These are phyloP conservation scores for Cecropterus lyciades DNA, from an alignment of 1,140 invertebrate species.

Conservation along the genomic window DNA sequence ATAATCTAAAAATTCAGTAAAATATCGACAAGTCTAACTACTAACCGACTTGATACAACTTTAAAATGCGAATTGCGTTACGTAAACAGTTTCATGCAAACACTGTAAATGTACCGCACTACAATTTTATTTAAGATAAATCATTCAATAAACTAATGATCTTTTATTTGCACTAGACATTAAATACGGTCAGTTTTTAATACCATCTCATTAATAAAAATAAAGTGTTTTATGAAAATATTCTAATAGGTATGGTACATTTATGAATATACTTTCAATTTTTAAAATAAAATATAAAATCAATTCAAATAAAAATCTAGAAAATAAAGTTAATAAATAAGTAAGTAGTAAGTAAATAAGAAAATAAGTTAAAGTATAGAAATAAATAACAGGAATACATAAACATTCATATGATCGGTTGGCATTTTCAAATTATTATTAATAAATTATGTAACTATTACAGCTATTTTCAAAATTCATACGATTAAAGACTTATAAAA, in stretches of 20 bases:
- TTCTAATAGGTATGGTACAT: not conserved
- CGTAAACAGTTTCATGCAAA: not conserved
- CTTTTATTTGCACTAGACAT: not conserved
- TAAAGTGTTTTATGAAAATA: not conserved
- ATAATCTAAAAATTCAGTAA: slow-evolving; percentile 66
- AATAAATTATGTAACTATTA: not conserved
- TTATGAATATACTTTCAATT: not conserved
- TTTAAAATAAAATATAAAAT: no score
- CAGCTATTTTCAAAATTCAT: not conserved
- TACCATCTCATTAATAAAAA: not conserved
- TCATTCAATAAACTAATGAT: not conserved
- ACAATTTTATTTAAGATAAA: not conserved
- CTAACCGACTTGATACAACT: slow-evolving; percentile 54
- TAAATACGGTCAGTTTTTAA: not conserved
- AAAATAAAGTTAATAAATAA: no score
- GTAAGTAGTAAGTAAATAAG: no score
- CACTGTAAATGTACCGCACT: not conserved
- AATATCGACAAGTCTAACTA: slow-evolving; percentile 68
- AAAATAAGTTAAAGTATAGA: no score
- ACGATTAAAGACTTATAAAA: slow-evolving; percentile 1
- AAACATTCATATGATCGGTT: not conserved
- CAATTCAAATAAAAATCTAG: no score
- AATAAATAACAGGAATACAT: no score
- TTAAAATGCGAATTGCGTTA: slow-evolving; percentile 35
- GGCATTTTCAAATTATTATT: not conserved